Evolutionary conservation across 2,888 invertebrate species (phyloP).

Genomic region (Xestia rhomboidea): DNA sequence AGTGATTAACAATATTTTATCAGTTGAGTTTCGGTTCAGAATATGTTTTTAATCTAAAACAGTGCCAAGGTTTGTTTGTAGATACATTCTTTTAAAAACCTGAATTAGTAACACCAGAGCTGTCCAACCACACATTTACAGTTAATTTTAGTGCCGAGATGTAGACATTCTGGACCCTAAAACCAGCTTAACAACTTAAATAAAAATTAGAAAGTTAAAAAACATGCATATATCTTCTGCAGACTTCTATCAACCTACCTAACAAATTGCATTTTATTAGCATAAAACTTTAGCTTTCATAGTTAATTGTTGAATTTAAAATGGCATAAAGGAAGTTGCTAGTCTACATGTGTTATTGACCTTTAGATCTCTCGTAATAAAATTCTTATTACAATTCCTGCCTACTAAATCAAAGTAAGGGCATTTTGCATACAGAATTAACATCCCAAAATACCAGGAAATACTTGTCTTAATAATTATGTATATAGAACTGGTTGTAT

Average conservation of each 20-base stretch:
- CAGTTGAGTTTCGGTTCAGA: constrained; percentile 28
- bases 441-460: constrained; percentile 8
- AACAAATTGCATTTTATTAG: constrained; percentile 89
- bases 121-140: constrained; percentile 63
- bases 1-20: constrained; percentile 42
- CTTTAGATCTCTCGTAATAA: constrained; percentile 72
- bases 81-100: constrained; percentile 45
- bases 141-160: constrained; percentile 73
- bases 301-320: constrained; percentile 82
- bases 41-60: constrained; percentile 51
- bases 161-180: constrained; percentile 86
- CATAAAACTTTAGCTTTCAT: constrained; percentile 87
- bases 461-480: background rate
- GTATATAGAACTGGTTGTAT: background rate
- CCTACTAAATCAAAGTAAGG: constrained; percentile 36
- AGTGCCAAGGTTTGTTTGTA: constrained; percentile 58
- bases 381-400: constrained; percentile 17
- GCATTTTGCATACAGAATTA: constrained; percentile 16
- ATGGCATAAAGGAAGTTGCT: constrained; percentile 79
- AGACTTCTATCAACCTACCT: constrained; percentile 88
- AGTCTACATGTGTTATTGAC: constrained; percentile 76
- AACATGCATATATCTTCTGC: constrained; percentile 84
- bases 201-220: constrained; percentile 88
- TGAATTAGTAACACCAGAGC: constrained; percentile 35
- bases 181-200: constrained; percentile 84